Conservation (phyloP, 2,888 invertebrate genomes). For the Cryptocephalus primarius region DNA sequence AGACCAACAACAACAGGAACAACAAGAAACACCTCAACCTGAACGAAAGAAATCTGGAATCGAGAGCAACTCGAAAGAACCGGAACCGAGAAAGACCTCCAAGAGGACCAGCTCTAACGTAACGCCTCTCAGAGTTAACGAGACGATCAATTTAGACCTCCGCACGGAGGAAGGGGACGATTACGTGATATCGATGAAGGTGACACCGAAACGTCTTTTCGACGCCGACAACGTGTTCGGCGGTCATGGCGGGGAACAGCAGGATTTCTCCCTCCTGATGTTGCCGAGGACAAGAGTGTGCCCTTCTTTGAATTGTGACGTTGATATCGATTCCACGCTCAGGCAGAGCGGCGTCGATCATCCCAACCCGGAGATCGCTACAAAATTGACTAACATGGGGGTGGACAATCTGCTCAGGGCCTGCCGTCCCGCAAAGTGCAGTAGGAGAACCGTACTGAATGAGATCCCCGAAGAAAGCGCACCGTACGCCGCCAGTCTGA, state of each 20-base stretch:
- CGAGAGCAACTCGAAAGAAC: neutral
- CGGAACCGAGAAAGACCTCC: neutral
- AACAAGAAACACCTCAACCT: too few species aligned
- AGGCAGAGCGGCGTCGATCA: neutral
- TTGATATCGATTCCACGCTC: neutral
- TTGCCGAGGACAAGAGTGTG: neutral
- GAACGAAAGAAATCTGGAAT: neutral
- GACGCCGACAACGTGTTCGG: neutral
- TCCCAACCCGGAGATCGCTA: neutral
- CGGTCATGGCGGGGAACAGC: neutral
- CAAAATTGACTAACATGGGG: constrained; percentile 18
- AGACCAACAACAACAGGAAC: too few species aligned
- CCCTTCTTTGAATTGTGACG: neutral
- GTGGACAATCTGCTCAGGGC: constrained; percentile 23
- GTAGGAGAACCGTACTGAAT: constrained; percentile 21
- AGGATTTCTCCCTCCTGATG: neutral
- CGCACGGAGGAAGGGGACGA: neutral
- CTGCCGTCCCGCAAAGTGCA: constrained; percentile 25
- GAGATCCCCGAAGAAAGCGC: constrained; percentile 19
- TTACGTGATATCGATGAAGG: neutral
- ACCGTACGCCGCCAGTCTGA: constrained; percentile 23
- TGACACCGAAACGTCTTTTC: neutral
- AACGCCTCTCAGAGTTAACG: neutral
- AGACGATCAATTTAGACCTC: neutral
- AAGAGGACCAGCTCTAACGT: neutral